These are phyloP conservation scores for Troglohyphantes excavatus DNA, from an alignment of 2,888 invertebrate genomes.

Conservation along the genomic window DNA sequence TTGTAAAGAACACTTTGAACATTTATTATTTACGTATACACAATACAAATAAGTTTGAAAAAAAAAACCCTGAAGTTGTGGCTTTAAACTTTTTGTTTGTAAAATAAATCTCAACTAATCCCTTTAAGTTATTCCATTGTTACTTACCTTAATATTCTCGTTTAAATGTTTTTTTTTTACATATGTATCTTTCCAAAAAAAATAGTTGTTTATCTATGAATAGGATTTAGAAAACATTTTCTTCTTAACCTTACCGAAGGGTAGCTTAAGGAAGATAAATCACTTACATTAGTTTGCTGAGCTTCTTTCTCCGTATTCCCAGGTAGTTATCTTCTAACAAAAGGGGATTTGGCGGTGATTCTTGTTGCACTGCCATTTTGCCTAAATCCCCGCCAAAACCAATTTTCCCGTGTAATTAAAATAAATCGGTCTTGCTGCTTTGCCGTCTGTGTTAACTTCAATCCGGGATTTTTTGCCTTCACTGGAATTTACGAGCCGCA, in stretches of 20 bases:
- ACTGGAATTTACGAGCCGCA: neutral
- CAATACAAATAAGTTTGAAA: too few relatives aligned
- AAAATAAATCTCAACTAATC: too few relatives aligned
- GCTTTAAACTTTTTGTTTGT: too few relatives aligned
- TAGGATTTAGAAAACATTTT: slow-evolving; percentile 44
- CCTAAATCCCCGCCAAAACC: slow-evolving; percentile 25
- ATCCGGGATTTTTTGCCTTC: too few relatives aligned
- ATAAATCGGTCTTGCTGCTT: slow-evolving; percentile 43
- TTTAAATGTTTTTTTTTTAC: too few relatives aligned
- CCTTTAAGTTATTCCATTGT: too few relatives aligned
- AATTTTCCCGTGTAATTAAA: slow-evolving; percentile 55
- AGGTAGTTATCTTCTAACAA: slow-evolving; percentile 35
- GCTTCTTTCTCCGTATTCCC: neutral
- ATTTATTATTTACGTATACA: too few relatives aligned
- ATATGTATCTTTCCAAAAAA: slow-evolving; percentile 4
- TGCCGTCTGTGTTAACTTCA: neutral
- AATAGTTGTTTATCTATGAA: slow-evolving; percentile 37
- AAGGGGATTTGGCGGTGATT: slow-evolving; percentile 14
- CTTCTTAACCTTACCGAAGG: slow-evolving; percentile 3
- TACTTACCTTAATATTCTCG: too few relatives aligned
- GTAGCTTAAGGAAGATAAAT: slow-evolving; percentile 52
- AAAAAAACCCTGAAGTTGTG: too few relatives aligned
- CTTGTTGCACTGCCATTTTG: neutral
- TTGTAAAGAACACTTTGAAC: too few relatives aligned
- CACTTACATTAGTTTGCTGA: slow-evolving; percentile 26